Percentiles rank a stretch among this genome's conserved stretches.
Evolutionary conservation across 1,140 invertebrate genomes (phyloP).

Genomic region (Cherax quadricarinatus): DNA sequence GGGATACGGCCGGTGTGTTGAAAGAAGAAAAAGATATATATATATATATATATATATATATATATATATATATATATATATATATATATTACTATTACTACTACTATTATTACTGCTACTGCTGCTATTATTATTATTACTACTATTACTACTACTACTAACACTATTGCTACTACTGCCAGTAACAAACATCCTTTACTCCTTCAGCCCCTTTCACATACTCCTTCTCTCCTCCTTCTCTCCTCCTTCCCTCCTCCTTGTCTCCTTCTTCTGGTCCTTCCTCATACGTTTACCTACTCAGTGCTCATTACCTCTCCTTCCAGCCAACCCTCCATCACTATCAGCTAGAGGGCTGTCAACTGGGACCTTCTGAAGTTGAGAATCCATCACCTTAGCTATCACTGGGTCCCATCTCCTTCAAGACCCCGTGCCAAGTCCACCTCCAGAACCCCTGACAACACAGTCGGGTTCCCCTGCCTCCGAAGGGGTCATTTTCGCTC

Average conservation of each 20-base stretch:
- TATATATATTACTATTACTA: too few relatives aligned
- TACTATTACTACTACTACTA: too few relatives aligned
- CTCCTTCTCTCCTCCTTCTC: background rate
- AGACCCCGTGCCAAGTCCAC: background rate
- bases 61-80: too few relatives aligned
- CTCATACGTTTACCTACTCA: conserved; percentile 28
- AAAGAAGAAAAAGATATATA: too few relatives aligned
- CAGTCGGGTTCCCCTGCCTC: background rate
- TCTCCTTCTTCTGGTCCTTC: background rate
- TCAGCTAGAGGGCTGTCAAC: conserved; percentile 58
- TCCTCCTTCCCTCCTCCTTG: background rate
- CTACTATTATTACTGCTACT: too few relatives aligned
- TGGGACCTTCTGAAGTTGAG: conserved; percentile 48
- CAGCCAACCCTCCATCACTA: conserved; percentile 61
- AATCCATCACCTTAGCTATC: conserved; percentile 60
- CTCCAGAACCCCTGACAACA: background rate
- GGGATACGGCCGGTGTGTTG: too few relatives aligned
- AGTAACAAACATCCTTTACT: background rate
- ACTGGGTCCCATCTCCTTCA: conserved; percentile 37
- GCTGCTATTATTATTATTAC: too few relatives aligned
- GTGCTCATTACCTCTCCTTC: conserved; percentile 53
- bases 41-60: too few relatives aligned
- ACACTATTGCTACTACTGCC: background rate
- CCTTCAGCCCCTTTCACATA: background rate
- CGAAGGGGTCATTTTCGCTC: background rate